Evolutionary conservation across 53 echinoderm and acorn worm species (phyloP), one percentile per base, ranked within the genome.

Genomic region (Paracentrotus lividus): DNA sequence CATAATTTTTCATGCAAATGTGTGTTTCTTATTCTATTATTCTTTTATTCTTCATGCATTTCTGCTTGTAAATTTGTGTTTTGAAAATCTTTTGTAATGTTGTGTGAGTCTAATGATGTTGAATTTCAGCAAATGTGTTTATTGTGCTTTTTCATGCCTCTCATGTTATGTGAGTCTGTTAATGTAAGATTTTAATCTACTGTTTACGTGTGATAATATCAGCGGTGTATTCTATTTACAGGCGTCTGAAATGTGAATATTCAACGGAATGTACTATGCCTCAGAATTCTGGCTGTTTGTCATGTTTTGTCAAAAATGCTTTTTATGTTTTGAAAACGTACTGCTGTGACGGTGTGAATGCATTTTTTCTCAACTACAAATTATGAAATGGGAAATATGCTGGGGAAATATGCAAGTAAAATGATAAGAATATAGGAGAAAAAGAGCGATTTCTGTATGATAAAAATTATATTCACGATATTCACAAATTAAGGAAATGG

Each of bases 261-360:
- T 36, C 38, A 42, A 27, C n/a, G 47, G 72, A 81, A 3, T 26
- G 42, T 77, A n/a, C 26, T 2, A 81, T 44, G 44, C 10, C 47
- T 45, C 44, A 24, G 44, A 44, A 81, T 43, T 9, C 26, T 45
- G n/a, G 47, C 81, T 81, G 81, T 45, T 81, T 81, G 47, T 72
- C 40, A 45, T 81, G 81, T 81, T 81, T 47, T 81, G 49, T 81
- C 45, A 42, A 49, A 42, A 81, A 87, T 88, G 55, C 57, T 93
- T n/a, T n/a, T 85, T 60, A 34, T 85, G 72, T 72, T 67, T 36
- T 72, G 72, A 1, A 36, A 69, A 38, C 40, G 72, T 38, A 9
- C 72, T 18, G 72, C 40, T 36, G 38, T 64, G 64, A 64, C 16
- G 15, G 72, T 18, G 21, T 72, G 20, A 1, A 72, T 38, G 36